Percentiles rank a stretch among this genome's conserved stretches.
phyloP scores from a whole-genome alignment of 2,113 vertebrate species.

The Caracal caracal region DNA sequence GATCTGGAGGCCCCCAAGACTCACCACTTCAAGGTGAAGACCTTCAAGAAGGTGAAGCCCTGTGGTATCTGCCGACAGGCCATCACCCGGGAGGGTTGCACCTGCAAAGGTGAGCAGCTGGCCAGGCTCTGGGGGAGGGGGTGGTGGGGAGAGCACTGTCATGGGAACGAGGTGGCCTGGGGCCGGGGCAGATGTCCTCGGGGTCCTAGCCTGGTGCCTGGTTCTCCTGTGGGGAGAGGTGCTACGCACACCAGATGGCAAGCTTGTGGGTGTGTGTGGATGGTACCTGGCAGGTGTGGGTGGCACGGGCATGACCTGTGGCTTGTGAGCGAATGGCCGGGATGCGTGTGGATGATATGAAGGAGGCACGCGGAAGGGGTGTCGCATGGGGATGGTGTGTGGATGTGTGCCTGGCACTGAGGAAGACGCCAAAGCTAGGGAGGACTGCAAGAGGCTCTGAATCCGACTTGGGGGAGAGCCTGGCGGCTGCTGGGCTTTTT shows the following conservation, averaged over 20 bases:
- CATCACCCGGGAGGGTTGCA: constrained; percentile 93
- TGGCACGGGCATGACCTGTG: neutral
- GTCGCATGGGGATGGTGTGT: neutral
- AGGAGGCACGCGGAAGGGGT: too few relatives aligned
- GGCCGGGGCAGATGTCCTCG: neutral
- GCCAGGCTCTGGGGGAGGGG: fast-evolving
- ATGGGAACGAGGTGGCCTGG: fast-evolving
- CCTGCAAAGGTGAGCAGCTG: constrained; percentile 93
- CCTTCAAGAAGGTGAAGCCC: constrained; percentile 95
- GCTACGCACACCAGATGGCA: neutral
- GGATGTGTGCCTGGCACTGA: neutral
- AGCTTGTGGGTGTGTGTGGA: neutral
- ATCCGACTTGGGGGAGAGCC: neutral
- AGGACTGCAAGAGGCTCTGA: neutral
- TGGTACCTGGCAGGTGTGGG: neutral
- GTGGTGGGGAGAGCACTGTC: fast-evolving
- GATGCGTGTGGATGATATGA: neutral
- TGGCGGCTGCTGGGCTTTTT: neutral
- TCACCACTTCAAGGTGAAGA: constrained; percentile 95
- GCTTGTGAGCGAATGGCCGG: neutral
- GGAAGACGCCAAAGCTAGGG: neutral
- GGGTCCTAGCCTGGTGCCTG: neutral
- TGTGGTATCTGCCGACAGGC: constrained; percentile 95
- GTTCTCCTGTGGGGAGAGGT: neutral
- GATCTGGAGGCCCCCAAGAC: constrained; percentile 93